Conservation (phyloP, 2,113 vertebrate species). For the Smithornis capensis region DNA sequence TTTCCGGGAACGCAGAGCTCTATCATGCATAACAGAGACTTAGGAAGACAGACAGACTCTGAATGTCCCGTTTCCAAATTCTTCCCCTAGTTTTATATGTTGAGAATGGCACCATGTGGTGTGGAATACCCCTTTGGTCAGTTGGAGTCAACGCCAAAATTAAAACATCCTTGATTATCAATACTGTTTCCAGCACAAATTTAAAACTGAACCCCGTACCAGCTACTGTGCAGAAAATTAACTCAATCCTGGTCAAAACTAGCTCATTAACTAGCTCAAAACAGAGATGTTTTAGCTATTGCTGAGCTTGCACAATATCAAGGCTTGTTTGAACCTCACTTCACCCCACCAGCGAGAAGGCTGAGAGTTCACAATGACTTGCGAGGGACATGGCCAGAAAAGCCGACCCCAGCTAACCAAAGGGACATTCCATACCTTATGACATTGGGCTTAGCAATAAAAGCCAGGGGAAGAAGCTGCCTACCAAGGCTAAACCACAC, state of each 20-base stretch:
- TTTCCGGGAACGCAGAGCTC: not conserved
- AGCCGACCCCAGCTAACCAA: not conserved
- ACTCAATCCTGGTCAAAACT: not conserved
- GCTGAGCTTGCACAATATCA: not conserved
- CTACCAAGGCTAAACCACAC: no score
- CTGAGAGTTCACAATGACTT: rapidly evolving
- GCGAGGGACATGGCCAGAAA: not conserved
- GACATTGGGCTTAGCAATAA: not conserved
- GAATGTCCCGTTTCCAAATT: not conserved
- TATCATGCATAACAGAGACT: not conserved
- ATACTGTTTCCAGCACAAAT: not conserved
- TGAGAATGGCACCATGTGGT: not conserved
- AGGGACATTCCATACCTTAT: rapidly evolving
- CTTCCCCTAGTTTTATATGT: not conserved
- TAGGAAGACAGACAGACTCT: not conserved
- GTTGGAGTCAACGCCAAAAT: not conserved
- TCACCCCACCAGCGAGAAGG: rapidly evolving
- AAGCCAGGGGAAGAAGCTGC: not conserved
- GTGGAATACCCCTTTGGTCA: not conserved
- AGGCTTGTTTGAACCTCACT: not conserved
- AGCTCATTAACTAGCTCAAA: not conserved
- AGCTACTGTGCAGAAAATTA: not conserved
- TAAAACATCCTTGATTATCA: not conserved
- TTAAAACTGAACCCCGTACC: not conserved
- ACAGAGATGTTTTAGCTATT: not conserved